Evolutionary conservation across 2,113 vertebrate species (phyloP), one percentile per base, ranked within the genome.

Genomic region (Mastomys coucha): DNA sequence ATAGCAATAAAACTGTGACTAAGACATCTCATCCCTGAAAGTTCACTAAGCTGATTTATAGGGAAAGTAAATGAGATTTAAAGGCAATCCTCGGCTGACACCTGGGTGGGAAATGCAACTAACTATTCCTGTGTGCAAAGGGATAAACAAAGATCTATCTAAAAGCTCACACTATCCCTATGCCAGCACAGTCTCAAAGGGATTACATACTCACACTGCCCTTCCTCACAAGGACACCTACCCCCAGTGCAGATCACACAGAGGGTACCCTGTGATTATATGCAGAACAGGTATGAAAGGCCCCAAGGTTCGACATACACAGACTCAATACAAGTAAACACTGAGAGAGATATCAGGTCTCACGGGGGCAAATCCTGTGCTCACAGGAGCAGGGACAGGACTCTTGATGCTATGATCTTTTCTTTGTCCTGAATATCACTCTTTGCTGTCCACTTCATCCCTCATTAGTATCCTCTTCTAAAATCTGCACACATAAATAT

Each of bases 291-390:
- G 69, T 24, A 5, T n/a, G 31, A 7, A 19, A 10, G 10, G 0
- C 12, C 28, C 60, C 12, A 39, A 14, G n/a, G n/a, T 20, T 28
- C 45, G 33, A 33, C 1, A 4, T 5, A 19, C 45, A 3, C 2
- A 4, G 1, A 4, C 91, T 75, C 31, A 36, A 10, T 2, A 6
- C 12, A 22, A 6, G 36, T 9, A 51, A 49, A n/a, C 16, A 26
- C 4, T 8, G 4, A 33, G 26, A 70, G 2, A 26, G 63, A 5
- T 2, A 4, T 11, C 13, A 36, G 31, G 2, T 2, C n/a, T 28
- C 22, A 5, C 31, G 1, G 20, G 13, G 19, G 8, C 60, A 19
- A 24, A 26, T 33, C 20, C 14, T 28, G 60, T 36, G 1, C 9
- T 58, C 13, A 45, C 7, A 42, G 19, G 39, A 19, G 0, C 22